Evolutionary conservation across 2,888 invertebrate species (phyloP), one percentile per base, ranked within the genome.

Genomic region (Trissolcus japonicus): DNA sequence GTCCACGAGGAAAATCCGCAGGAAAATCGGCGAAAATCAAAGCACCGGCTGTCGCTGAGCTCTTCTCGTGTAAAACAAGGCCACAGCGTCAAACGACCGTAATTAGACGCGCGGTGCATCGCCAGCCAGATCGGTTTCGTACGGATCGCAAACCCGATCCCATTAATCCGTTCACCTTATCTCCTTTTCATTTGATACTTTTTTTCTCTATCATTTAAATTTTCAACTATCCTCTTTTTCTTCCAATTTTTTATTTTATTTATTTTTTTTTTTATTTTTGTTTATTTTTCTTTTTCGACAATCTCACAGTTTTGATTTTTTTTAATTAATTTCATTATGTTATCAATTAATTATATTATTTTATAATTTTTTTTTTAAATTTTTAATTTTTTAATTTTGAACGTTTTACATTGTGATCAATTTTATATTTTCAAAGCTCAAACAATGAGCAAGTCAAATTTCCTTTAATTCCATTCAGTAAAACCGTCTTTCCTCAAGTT

Each of bases 1-100:
- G 57, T 3, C 35, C 40, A 54, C 41, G 72, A 63, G 67, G 66
- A 65, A 68, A 73, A 72, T 71, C 60, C 43, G 50, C 53, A 65
- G 72, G 68, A 65, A 72, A 79, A 77, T 65, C 61, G 48, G 67
- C 65, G 66, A 75, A 67, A 67, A 75, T 75, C 67, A 63, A 67
- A 40, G 54, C 65, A 55, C 57, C 54, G 67, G 55, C 53, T 54
- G 71, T 65, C 35, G 35, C 55, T n/a, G n/a, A n/a, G n/a, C n/a
- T 74, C 60, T 74, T 67, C 73, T 62, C 71, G 67, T 7, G 35
- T 71, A 63, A 72, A 78, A 78, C 63, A 79, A 79, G 76, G 68
- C 55, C 79, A 69, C 59, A 55, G 25, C 53, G 66, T 60, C 59
- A 14, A 68, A 68, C 77, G 55, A 55, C 50, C 67, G 54, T 76